Evolutionary conservation across 2,797 vertebrate species (phyloP).

Genomic region (Oceanodroma leucorhoa): DNA sequence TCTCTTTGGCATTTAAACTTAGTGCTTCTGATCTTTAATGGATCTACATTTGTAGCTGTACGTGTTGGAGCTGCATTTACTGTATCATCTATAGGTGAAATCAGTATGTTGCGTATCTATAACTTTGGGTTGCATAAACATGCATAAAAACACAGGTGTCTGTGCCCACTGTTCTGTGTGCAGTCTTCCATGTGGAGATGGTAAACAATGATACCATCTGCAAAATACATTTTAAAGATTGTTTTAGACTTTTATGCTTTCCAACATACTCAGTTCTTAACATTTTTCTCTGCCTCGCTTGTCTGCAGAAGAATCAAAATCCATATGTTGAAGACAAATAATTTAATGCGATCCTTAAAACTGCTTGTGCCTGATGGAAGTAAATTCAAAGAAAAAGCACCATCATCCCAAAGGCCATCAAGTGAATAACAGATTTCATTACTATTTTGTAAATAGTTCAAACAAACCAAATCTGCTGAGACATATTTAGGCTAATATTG

Average conservation of each 20-base stretch:
- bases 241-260: background rate
- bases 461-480: background rate
- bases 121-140: background rate
- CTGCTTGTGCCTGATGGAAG: background rate
- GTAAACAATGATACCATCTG: background rate
- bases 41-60: background rate
- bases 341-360: background rate
- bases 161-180: background rate
- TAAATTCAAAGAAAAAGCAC: background rate
- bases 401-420: background rate
- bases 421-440: conserved; percentile 7
- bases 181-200: background rate
- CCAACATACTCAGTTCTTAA: background rate
- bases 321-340: background rate
- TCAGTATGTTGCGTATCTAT: background rate
- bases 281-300: background rate
- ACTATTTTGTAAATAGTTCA: background rate
- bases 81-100: background rate
- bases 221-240: background rate
- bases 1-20: background rate
- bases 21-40: background rate
- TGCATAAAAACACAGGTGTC: background rate
- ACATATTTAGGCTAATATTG: background rate
- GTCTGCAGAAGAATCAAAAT: background rate
- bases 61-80: background rate